phyloP scores from a whole-genome alignment of 2,888 invertebrate genomes.

The Sthenelais limicola region DNA sequence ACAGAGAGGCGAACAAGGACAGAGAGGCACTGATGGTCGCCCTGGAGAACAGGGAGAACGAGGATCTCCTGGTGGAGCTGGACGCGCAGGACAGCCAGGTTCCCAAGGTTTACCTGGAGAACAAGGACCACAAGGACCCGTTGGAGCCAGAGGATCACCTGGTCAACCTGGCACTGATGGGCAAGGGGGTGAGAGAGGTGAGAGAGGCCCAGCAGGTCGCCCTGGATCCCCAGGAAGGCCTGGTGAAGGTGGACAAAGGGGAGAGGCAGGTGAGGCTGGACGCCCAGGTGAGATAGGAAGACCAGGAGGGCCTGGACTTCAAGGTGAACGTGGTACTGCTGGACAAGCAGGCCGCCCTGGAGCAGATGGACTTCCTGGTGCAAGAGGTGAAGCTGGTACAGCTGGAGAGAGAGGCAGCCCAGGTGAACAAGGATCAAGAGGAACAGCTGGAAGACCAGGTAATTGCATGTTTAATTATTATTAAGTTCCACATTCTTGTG shows the following conservation, averaged over 20 bases:
- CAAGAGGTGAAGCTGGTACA: slow-evolving; percentile 34
- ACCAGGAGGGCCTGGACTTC: slow-evolving; percentile 1
- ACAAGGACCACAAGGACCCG: slow-evolving; percentile 25
- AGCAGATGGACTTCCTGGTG: slow-evolving; percentile 42
- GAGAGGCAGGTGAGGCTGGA: slow-evolving; percentile 1
- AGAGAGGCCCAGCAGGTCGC: slow-evolving; percentile 35
- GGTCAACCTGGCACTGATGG: slow-evolving; percentile 44
- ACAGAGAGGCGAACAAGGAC: slow-evolving; percentile 43
- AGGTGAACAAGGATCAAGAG: slow-evolving; percentile 27
- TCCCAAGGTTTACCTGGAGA: slow-evolving; percentile 41
- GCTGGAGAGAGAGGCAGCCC: slow-evolving; percentile 26
- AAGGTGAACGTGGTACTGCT: neutral
- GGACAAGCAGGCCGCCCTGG: slow-evolving; percentile 20
- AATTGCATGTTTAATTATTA: slow-evolving; percentile 1
- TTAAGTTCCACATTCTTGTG: neutral
- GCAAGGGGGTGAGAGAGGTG: slow-evolving; percentile 32
- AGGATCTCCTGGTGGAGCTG: slow-evolving; percentile 38
- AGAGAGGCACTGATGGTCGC: slow-evolving; percentile 27
- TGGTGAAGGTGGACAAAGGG: neutral
- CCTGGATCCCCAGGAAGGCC: slow-evolving; percentile 39
- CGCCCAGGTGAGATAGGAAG: slow-evolving; percentile 4
- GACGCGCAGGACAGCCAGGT: slow-evolving; percentile 34
- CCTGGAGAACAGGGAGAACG: slow-evolving; percentile 38
- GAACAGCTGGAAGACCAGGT: slow-evolving; percentile 32
- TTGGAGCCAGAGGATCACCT: slow-evolving; percentile 40